Conservation (phyloP, 1,140 invertebrate genomes). For the Luehdorfia chinensis region DNA sequence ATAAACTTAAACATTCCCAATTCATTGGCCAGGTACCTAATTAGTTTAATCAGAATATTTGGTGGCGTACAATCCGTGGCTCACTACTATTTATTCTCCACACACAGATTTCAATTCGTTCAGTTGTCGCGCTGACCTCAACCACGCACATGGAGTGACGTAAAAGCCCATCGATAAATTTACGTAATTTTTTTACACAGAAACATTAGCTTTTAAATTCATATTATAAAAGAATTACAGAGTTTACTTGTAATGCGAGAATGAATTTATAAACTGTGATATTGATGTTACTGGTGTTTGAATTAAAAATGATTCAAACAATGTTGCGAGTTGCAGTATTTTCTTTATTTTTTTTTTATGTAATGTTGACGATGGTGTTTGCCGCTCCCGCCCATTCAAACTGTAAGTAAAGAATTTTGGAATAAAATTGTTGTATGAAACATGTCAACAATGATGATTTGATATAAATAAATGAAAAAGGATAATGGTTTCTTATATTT, state of each 20-base stretch:
- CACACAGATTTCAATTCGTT: constrained; percentile 32
- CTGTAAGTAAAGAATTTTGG: no score
- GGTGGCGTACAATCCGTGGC: constrained; percentile 12
- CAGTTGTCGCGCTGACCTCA: constrained; percentile 35
- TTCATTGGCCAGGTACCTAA: background rate
- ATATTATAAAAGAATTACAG: background rate
- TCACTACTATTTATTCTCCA: constrained; percentile 40
- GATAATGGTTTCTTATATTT: no score
- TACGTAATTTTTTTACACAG: background rate
- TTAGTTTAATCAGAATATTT: constrained; percentile 18
- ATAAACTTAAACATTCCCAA: background rate
- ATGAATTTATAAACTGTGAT: background rate
- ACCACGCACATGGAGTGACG: constrained; percentile 16
- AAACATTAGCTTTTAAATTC: background rate
- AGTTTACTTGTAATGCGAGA: background rate
- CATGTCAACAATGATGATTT: no score
- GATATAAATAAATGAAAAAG: no score
- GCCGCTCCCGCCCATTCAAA: constrained; percentile 30
- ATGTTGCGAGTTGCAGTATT: constrained; percentile 14
- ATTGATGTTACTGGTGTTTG: constrained; percentile 13
- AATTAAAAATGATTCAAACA: constrained; percentile 17
- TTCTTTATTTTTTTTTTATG: constrained; percentile 19
- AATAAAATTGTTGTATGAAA: no score
- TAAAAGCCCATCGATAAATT: background rate
- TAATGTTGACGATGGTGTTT: constrained; percentile 18